These are phyloP conservation scores for Palaemon carinicauda DNA, from an alignment of 1,140 invertebrate species.

Conservation along the genomic window DNA sequence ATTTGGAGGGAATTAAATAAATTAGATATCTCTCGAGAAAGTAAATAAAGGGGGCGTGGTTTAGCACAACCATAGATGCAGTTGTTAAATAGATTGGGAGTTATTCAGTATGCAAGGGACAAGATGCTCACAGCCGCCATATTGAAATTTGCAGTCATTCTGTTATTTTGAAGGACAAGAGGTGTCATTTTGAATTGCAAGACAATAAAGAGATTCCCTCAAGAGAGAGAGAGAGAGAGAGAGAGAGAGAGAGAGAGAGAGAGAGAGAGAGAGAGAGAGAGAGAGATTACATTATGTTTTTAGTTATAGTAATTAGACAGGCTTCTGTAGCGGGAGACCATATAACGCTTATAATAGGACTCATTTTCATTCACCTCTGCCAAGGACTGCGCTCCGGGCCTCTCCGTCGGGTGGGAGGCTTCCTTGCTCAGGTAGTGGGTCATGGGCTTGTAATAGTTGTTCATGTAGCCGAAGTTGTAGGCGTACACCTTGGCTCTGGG, in stretches of 20 bases:
- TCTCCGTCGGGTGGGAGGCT: not conserved
- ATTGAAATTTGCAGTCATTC: too few species aligned
- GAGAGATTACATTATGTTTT: not conserved
- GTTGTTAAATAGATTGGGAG: too few species aligned
- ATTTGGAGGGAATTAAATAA: not conserved
- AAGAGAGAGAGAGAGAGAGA: not conserved
- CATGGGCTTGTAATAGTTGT: slow-evolving; percentile 23
- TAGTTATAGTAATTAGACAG: too few species aligned
- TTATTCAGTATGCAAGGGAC: too few species aligned
- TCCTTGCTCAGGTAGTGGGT: slow-evolving; percentile 17
- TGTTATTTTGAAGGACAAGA: too few species aligned
- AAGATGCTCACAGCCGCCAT: too few species aligned
- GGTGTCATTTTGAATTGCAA: not conserved
- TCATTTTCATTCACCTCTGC: slow-evolving; percentile 31
- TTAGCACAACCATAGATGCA: too few species aligned
- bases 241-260: not conserved
- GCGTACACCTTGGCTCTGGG: slow-evolving; percentile 26
- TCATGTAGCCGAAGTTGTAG: slow-evolving; percentile 38
- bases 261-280: not conserved
- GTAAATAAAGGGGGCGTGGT: too few species aligned
- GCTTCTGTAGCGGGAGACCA: too few species aligned
- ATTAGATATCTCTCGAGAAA: too few species aligned
- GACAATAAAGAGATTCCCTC: not conserved
- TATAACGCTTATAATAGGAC: too few species aligned
- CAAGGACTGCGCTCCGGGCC: not conserved